These are phyloP conservation scores for Epinephelus coioides DNA, from an alignment of 2,797 vertebrate species.

Conservation along the genomic window DNA sequence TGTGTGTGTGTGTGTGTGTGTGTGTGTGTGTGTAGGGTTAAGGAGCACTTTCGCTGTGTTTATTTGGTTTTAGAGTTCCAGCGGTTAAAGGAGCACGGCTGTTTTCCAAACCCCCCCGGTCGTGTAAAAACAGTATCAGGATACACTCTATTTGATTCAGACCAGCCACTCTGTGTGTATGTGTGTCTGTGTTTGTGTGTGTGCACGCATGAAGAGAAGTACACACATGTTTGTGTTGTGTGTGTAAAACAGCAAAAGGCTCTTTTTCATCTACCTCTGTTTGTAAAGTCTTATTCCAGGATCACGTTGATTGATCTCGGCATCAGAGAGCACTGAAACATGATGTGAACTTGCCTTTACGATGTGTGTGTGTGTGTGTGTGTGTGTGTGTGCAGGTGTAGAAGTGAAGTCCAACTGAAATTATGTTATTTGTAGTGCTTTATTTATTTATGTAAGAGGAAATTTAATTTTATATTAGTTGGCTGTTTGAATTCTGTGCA, in stretches of 20 bases:
- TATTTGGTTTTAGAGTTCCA: constrained; percentile 72
- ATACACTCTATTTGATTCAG: constrained; percentile 72
- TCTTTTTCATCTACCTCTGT: constrained; percentile 43
- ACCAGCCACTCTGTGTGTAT: constrained; percentile 47
- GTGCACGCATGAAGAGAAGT: not conserved
- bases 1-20: not conserved
- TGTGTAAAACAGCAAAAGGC: constrained; percentile 52
- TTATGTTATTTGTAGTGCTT: not conserved
- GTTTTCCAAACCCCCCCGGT: constrained; percentile 70
- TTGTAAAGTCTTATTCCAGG: constrained; percentile 38
- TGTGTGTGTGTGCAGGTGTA: not conserved
- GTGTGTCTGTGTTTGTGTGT: constrained; percentile 11
- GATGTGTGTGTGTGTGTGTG: not conserved
- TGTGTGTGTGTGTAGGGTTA: constrained; percentile 37
- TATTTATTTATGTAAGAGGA: not conserved
- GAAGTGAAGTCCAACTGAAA: not conserved
- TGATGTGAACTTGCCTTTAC: not conserved
- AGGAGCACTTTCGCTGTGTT: constrained; percentile 62
- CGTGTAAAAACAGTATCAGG: constrained; percentile 78
- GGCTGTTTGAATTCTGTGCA: not conserved
- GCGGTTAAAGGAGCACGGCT: constrained; percentile 63
- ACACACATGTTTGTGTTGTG: constrained; percentile 38
- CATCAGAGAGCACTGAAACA: constrained; percentile 20
- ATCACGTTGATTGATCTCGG: constrained; percentile 43
- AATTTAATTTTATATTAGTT: not conserved